Conservation (phyloP, 2,888 invertebrate species). For the Patella depressa region DNA sequence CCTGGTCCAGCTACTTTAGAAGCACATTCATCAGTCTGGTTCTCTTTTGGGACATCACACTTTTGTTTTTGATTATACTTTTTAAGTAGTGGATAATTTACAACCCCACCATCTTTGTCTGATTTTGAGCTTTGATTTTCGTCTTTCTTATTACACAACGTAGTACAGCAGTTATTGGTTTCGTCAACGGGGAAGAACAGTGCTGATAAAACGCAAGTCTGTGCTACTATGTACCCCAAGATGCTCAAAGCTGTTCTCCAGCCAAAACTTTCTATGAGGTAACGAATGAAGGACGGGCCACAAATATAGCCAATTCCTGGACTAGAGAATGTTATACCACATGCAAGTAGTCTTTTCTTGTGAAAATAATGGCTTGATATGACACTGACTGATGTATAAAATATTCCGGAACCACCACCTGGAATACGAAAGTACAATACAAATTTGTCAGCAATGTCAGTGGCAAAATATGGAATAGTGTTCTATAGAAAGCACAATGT, state of each 20-base stretch:
- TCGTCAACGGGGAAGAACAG: neutral
- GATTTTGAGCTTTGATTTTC: neutral
- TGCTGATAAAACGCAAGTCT: neutral
- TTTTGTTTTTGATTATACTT: neutral
- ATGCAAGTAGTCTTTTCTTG: neutral
- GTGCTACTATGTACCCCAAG: neutral
- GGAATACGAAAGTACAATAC: neutral
- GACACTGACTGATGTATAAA: neutral
- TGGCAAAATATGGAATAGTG: too few species aligned
- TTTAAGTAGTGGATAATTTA: neutral
- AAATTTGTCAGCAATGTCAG: too few species aligned
- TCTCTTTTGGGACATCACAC: neutral
- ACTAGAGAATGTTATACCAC: neutral
- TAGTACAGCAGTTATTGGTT: neutral
- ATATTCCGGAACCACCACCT: neutral
- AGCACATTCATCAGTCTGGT: neutral
- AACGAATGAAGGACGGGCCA: neutral
- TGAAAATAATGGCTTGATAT: neutral
- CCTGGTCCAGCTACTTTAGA: too few species aligned
- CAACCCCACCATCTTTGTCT: neutral
- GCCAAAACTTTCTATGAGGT: neutral
- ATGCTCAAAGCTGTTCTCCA: neutral
- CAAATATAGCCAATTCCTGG: neutral
- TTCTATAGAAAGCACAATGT: too few species aligned
- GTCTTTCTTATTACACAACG: neutral